Evolutionary conservation across 2,113 vertebrate genomes (phyloP), one percentile per base, ranked within the genome.

Genomic region (Misgurnus mizolepis): DNA sequence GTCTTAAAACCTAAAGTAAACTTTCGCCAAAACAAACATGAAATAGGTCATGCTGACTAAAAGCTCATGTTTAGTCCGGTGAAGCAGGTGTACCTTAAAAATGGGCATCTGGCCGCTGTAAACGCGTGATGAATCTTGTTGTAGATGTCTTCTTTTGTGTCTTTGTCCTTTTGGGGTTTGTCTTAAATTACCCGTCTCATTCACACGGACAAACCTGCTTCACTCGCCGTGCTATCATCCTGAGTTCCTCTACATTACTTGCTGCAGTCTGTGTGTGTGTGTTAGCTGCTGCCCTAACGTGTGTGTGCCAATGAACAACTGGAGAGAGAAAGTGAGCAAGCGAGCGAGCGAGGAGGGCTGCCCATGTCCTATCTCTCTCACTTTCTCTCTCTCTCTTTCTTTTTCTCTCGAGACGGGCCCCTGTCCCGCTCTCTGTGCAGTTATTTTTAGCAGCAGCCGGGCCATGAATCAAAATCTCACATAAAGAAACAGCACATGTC

Each of bases 91-190:
- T 84, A 84, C 83, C 83, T 84, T 81, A 55, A 80, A 81, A 62
- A 81, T 64, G 56, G 74, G 83, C 83, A 84, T 84, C 53, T 74
- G 82, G 43, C 67, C 11, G 67, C 82, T 62, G 67, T 62, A 41
- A 14, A 22, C 2, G 12, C 22, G 47, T 77, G 67, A 45, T 61
- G 17, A 61, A 47, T 75, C 14, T 7, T 7, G 41, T 58, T 41
- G 49, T 11, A 74, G 50, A 17, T 45, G 60, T 39, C 73, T 45
- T 61, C 81, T 85, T 91, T 82, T 87, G 86, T 81, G 45, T 76
- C 74, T 79, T 70, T 85, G 18, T 45, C 18, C 27, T 34, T 34
- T 34, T 34, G 3, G 27, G 61, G 45, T 65, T 39, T 53, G 7
- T 70, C 43, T 39, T 2, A 1, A 3, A 17, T 49, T 68, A 1